Conservation (phyloP, 2,888 invertebrate species). For the Piscicola geometra region DNA sequence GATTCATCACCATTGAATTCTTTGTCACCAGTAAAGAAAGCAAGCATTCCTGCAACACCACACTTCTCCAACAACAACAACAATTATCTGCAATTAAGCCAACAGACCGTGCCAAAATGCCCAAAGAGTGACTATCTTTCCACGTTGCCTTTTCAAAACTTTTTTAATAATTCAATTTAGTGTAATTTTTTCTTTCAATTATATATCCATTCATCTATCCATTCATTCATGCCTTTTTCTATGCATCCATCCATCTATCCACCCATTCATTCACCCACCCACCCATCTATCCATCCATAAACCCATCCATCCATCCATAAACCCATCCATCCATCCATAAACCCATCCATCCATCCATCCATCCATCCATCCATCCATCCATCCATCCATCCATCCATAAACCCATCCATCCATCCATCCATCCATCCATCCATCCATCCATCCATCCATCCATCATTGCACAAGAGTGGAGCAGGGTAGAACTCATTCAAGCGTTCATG, state of each 20-base stretch:
- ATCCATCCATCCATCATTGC: not conserved
- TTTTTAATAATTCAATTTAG: not conserved
- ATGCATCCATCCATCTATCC: conserved; percentile 15
- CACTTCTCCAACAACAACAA: no score
- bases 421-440: not conserved
- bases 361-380: not conserved
- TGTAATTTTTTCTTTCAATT: not conserved
- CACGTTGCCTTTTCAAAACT: not conserved
- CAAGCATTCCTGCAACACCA: no score
- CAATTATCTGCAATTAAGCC: not conserved
- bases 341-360: not conserved
- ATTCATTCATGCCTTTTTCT: not conserved
- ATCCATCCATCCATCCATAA: no score
- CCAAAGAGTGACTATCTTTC: not conserved
- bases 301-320: no score
- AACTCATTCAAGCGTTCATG: conserved; percentile 24
- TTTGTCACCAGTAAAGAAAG: no score
- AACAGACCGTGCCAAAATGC: not conserved
- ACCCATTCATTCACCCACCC: not conserved
- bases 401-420: no score
- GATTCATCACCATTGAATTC: no score
- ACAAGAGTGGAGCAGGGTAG: conserved; percentile 25
- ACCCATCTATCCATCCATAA: not conserved
- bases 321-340: no score
- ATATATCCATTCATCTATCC: not conserved